These are phyloP conservation scores for Drosophila diplacantha DNA, from an alignment of 2,888 invertebrate genomes.

Conservation along the genomic window DNA sequence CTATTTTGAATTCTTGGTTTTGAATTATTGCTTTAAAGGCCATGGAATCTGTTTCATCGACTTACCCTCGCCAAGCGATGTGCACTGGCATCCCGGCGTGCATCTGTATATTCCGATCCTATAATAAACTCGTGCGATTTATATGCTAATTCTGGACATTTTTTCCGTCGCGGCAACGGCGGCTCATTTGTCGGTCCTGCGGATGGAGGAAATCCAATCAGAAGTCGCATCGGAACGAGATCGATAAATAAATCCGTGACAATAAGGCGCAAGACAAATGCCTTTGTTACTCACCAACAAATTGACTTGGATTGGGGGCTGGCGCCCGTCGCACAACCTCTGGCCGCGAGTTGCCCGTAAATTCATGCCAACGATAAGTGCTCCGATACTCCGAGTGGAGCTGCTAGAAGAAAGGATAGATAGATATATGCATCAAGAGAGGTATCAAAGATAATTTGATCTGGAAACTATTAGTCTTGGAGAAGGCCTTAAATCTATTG, in stretches of 20 bases:
- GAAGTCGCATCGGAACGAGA: conserved; percentile 28
- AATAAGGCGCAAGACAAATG: conserved; percentile 30
- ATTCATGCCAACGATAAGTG: conserved; percentile 97
- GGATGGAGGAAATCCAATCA: conserved; percentile 34
- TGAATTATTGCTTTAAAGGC: background rate
- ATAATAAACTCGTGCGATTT: conserved; percentile 89
- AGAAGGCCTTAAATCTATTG: too few species aligned
- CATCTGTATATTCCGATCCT: conserved; percentile 82
- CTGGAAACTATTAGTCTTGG: too few species aligned
- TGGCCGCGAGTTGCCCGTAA: conserved; percentile 86
- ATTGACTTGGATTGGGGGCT: conserved; percentile 79
- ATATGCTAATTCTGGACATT: conserved; percentile 92
- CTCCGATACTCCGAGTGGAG: conserved; percentile 96
- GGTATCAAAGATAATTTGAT: background rate
- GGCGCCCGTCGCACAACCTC: conserved; percentile 84
- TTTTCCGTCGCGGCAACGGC: conserved; percentile 90
- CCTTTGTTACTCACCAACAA: conserved; percentile 67
- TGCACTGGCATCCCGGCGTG: conserved; percentile 77
- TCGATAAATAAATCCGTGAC: conserved; percentile 28
- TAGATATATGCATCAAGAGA: background rate
- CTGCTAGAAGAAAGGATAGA: conserved; percentile 79
- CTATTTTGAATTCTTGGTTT: background rate
- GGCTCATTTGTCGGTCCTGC: conserved; percentile 84
- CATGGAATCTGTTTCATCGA: conserved; percentile 18
- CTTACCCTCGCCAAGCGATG: conserved; percentile 78